Base-by-base conservation (phyloP, 2,113 vertebrate genomes). In the Procavia capensis region DNA sequence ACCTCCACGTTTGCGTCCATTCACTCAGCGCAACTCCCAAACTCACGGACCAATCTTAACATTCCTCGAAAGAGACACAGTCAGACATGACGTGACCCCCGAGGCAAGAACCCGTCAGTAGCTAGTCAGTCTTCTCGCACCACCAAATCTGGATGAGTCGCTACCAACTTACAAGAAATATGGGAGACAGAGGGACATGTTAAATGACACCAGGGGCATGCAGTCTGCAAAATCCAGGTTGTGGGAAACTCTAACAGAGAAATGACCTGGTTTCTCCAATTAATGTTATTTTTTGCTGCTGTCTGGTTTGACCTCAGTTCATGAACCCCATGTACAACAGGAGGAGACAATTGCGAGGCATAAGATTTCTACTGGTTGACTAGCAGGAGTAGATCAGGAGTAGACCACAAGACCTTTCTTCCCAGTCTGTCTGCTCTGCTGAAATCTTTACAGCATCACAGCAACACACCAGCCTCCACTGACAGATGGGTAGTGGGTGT, bases 71-170 rank as follows among this genome's bases (percentile, higher is more conserved):
- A 75, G 72, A 75, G 24, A 75, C 13, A 27, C 8, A 75, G 41
- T 29, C 6, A 25, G 74, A 45, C 54, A 34, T 20, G 1, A 6
- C 2, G 4, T 5, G 59, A 54, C 59, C 8, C 75, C 34, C 9
- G 4, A 29, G 70, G 66, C 39, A 34, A 39, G 75, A 7, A 5
- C 6, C 75, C 64, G 22, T 24, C 45, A 34, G 16, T 34, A 57
- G 64, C 25, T 1, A 0, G 17, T 45, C 4, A 8, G 24, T 50
- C 50, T n/a, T n/a, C 74, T 16, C 6, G 29, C 20, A 6, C 2
- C 34, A 59, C 41, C 45, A 31, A 45, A n/a, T 31, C 25, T 6
- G 43, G 34, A 17, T n/a, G 41, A 54, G 41, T 24, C 63, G 72
- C 74, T 6, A n/a, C 34, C 91, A 31, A 27, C 47, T 81, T 16